Evolutionary conservation across 2,888 invertebrate species (phyloP).

Genomic region (Aporophyla nigra): DNA sequence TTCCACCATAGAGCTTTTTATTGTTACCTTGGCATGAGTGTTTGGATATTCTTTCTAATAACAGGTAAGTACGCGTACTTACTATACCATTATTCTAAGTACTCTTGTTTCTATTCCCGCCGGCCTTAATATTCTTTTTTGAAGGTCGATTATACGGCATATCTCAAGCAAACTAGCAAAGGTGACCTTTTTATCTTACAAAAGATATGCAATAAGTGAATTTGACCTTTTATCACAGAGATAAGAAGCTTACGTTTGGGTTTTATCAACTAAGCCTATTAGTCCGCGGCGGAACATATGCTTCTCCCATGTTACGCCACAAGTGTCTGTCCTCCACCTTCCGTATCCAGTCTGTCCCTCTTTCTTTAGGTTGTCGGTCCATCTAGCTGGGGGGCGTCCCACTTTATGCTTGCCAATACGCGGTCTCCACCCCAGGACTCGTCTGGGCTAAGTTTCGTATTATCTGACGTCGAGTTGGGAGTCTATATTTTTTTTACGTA

Average conservation of each 20-base stretch:
- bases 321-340: too few species aligned
- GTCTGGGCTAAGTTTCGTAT: too few species aligned
- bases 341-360: too few species aligned
- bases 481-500: too few species aligned
- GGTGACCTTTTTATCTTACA: background rate
- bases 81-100: background rate
- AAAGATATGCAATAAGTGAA: background rate
- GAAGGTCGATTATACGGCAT: background rate
- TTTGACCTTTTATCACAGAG: background rate
- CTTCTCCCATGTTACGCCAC: too few species aligned
- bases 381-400: too few species aligned
- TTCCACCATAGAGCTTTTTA: constrained; percentile 95
- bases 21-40: constrained; percentile 95
- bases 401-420: too few species aligned
- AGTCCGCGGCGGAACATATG: too few species aligned
- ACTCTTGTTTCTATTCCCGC: background rate
- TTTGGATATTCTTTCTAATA: constrained; percentile 95
- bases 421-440: too few species aligned
- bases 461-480: too few species aligned
- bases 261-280: background rate
- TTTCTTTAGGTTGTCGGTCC: too few species aligned
- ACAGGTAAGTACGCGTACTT: constrained; percentile 90
- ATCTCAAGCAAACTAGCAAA: background rate
- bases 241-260: too few species aligned
- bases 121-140: background rate